phyloP scores from a whole-genome alignment of 2,797 vertebrate genomes.

The Philypnodon macrostomus region DNA sequence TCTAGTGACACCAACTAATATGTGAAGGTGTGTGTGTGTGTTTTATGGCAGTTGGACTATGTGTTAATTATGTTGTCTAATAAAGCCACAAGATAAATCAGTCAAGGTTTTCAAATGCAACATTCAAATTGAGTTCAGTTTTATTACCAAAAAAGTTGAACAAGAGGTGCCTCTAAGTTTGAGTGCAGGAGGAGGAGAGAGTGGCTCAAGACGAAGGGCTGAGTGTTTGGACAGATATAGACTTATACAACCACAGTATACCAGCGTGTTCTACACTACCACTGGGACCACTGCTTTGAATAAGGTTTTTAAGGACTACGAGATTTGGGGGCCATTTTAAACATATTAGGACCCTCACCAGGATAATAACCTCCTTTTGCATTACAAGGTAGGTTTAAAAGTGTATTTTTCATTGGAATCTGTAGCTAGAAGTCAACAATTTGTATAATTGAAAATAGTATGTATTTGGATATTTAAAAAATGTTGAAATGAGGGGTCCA shows the following conservation, averaged over 20 bases:
- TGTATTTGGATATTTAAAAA: too few species aligned
- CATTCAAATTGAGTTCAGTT: neutral
- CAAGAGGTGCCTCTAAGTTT: conserved; percentile 39
- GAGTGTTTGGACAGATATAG: conserved; percentile 16
- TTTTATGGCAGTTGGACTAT: too few species aligned
- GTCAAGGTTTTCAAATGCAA: too few species aligned
- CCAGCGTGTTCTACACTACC: conserved; percentile 11
- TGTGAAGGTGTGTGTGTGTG: too few species aligned
- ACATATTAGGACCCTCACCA: conserved; percentile 10
- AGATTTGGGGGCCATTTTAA: neutral
- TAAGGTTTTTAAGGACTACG: neutral
- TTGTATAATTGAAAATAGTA: neutral
- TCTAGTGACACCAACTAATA: too few species aligned
- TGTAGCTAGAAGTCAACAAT: accelerated
- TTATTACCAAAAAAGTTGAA: conserved; percentile 9
- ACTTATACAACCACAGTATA: neutral
- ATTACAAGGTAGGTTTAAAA: conserved; percentile 39
- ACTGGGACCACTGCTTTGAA: neutral
- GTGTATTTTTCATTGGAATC: neutral
- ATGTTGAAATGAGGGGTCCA: too few species aligned
- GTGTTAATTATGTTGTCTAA: too few species aligned
- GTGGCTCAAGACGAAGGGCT: conserved; percentile 32
- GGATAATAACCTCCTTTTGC: conserved; percentile 4
- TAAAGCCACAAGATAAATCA: too few species aligned
- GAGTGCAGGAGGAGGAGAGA: conserved; percentile 39